Percentiles rank a stretch among this genome's conserved stretches.
Conservation (phyloP, 2,888 invertebrate genomes). For the Drosophila conformis region DNA sequence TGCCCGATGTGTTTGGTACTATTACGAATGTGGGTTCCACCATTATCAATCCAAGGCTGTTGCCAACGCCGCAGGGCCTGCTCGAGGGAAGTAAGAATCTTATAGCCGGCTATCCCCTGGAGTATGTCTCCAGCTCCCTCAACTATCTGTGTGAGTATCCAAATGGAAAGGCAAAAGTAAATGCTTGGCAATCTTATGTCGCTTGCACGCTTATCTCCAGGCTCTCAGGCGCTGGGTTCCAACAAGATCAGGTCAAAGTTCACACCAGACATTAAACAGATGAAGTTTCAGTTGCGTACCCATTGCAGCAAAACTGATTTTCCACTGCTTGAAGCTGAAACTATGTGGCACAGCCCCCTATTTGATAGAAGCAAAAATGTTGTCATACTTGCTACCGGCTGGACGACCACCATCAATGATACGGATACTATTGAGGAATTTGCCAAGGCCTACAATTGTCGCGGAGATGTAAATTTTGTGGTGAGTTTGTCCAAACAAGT, state of each 20-base stretch:
- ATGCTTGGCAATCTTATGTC: background rate
- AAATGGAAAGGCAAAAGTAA: background rate
- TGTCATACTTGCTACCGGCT: constrained; percentile 83
- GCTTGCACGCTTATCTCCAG: constrained; percentile 45
- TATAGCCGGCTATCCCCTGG: constrained; percentile 83
- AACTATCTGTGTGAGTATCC: constrained; percentile 80
- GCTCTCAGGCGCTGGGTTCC: constrained; percentile 79
- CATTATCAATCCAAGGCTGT: constrained; percentile 57
- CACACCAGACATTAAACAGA: constrained; percentile 78
- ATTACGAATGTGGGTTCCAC: constrained; percentile 61
- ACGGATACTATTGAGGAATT: constrained; percentile 74
- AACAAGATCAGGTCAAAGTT: constrained; percentile 71
- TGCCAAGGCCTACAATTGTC: constrained; percentile 81
- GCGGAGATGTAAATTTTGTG: constrained; percentile 83
- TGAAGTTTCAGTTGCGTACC: constrained; percentile 82
- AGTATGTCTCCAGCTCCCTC: constrained; percentile 76
- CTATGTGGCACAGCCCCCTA: constrained; percentile 80
- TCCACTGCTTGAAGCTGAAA: constrained; percentile 74
- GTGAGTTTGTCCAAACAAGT: constrained; percentile 59
- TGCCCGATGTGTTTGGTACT: constrained; percentile 69
- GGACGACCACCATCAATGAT: constrained; percentile 82
- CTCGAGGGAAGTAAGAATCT: constrained; percentile 81
- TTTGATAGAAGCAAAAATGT: constrained; percentile 81
- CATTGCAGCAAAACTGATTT: constrained; percentile 72
- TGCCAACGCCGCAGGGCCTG: constrained; percentile 75